Conservation (phyloP, 2,888 invertebrate genomes). For the Mesorhabditis sp. region DNA sequence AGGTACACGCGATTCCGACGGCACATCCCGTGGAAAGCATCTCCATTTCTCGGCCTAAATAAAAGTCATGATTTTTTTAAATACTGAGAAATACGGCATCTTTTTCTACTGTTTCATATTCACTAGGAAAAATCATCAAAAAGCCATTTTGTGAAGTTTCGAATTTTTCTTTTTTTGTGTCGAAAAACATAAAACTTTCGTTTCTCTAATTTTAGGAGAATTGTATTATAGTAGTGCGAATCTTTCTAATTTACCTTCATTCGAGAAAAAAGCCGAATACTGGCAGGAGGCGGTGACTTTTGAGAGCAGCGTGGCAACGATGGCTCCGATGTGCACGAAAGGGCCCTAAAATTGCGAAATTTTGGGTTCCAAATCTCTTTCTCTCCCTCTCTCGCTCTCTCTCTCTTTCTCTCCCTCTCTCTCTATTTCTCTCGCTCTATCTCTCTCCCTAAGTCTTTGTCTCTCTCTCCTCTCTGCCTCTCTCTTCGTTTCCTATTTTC, state of each 20-base stretch:
- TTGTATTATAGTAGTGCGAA: too few relatives aligned
- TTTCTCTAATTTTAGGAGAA: too few relatives aligned
- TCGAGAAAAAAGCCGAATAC: constrained; percentile 38
- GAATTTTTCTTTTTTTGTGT: too few relatives aligned
- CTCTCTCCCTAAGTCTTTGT: too few relatives aligned
- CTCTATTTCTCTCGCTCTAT: too few relatives aligned
- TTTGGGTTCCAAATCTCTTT: too few relatives aligned
- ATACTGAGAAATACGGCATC: neutral
- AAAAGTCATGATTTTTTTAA: constrained; percentile 60
- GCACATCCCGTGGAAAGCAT: constrained; percentile 97
- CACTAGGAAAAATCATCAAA: neutral
- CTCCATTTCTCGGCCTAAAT: constrained; percentile 73
- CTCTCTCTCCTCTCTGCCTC: too few relatives aligned
- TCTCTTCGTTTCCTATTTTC: too few relatives aligned
- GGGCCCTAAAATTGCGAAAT: constrained; percentile 69
- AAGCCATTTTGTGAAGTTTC: too few relatives aligned
- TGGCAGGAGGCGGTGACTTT: constrained; percentile 73
- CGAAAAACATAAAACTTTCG: too few relatives aligned
- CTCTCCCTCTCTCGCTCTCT: too few relatives aligned
- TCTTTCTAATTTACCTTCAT: constrained; percentile 65
- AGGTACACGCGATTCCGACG: constrained; percentile 87
- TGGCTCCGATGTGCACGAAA: constrained; percentile 96
- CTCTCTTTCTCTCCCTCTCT: too few relatives aligned
- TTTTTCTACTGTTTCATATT: neutral
- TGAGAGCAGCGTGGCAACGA: constrained; percentile 85